Conservation (phyloP, 2,113 vertebrate species). For the Anseranas semipalmata region DNA sequence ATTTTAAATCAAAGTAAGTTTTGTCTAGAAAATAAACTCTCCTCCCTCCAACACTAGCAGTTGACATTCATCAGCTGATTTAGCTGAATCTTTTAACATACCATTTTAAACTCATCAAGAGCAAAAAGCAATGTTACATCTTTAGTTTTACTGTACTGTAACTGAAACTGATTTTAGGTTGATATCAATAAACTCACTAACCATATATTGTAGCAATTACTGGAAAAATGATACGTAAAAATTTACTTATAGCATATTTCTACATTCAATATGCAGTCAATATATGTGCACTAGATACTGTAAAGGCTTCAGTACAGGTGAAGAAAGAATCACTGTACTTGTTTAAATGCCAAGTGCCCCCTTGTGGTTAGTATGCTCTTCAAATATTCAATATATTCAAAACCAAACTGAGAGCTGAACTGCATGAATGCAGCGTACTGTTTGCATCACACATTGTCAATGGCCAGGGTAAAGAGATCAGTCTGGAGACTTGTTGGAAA, state of each 20-base stretch:
- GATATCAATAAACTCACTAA: neutral
- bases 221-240: neutral
- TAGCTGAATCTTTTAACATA: neutral
- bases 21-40: neutral
- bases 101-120: neutral
- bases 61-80: neutral
- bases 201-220: neutral
- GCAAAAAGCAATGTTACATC: neutral
- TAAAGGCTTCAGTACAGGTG: neutral
- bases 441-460: neutral
- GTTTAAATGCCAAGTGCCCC: conserved; percentile 61
- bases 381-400: neutral
- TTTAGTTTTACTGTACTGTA: neutral
- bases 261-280: neutral
- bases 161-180: neutral
- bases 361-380: conserved; percentile 56
- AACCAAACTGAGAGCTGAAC: neutral
- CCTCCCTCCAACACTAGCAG: neutral
- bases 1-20: conserved; percentile 4
- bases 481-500: neutral
- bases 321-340: neutral
- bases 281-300: neutral
- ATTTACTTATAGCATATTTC: neutral
- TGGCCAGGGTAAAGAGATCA: neutral
- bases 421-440: rapidly evolving